Conservation (phyloP, 2,797 vertebrate species). For the Steatocranus sp. region DNA sequence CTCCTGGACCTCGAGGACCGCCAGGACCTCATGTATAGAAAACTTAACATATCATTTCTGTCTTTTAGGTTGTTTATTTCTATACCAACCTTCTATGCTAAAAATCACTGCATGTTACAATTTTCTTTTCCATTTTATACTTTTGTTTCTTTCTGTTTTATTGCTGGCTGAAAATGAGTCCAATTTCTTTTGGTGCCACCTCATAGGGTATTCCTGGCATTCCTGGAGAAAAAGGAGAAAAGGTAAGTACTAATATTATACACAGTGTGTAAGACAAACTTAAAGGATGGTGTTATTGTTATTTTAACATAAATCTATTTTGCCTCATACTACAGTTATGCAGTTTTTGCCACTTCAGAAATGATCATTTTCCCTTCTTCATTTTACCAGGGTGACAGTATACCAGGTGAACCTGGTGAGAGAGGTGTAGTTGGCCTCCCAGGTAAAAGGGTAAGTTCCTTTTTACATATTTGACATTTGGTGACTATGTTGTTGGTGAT, state of each 20-base stretch:
- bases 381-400: slow-evolving; percentile 74
- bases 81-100: neutral
- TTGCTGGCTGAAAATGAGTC: neutral
- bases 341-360: neutral
- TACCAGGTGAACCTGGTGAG: slow-evolving; percentile 76
- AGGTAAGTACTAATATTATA: slow-evolving; percentile 48
- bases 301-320: neutral
- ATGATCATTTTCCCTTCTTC: neutral
- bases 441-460: slow-evolving; percentile 75
- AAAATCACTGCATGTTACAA: neutral
- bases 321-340: neutral
- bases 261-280: neutral
- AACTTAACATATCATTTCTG: neutral
- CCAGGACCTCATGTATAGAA: slow-evolving; percentile 73
- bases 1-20: slow-evolving; percentile 67
- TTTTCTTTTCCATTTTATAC: neutral
- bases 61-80: neutral
- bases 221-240: slow-evolving; percentile 80
- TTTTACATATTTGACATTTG: neutral
- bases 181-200: neutral
- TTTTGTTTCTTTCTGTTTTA: neutral
- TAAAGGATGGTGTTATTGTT: neutral
- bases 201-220: slow-evolving; percentile 73
- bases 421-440: slow-evolving; percentile 76
- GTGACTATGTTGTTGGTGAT: neutral